Conservation (phyloP, 2,113 vertebrate species). For the Pelecanus crispus region DNA sequence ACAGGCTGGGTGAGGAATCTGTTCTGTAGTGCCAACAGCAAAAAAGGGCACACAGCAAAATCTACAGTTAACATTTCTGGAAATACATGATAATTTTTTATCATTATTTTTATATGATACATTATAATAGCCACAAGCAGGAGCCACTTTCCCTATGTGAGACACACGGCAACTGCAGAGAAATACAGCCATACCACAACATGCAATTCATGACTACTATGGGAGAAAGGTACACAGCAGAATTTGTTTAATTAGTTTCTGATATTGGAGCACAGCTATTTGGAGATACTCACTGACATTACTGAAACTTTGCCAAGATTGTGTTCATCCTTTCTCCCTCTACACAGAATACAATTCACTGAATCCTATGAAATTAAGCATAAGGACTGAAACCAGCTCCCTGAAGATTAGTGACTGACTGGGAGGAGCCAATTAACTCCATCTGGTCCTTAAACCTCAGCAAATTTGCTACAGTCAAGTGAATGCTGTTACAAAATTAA, state of each 20-base stretch:
- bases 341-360: not conserved
- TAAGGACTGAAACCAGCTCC: not conserved
- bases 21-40: not conserved
- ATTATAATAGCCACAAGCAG: not conserved
- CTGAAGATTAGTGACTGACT: not conserved
- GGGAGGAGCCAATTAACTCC: not conserved
- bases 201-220: not conserved
- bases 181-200: not conserved
- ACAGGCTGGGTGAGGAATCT: not conserved
- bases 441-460: not conserved
- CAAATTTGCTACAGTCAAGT: not conserved
- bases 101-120: not conserved
- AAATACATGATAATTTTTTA: not conserved
- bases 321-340: not conserved
- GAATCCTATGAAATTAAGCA: not conserved
- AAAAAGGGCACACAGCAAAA: not conserved
- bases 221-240: not conserved
- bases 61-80: not conserved
- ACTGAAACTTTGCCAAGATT: not conserved
- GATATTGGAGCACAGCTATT: not conserved
- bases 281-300: not conserved
- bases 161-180: not conserved
- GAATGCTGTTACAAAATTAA: not conserved
- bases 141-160: not conserved
- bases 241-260: not conserved